These are phyloP conservation scores for Agelaius tricolor DNA, from an alignment of 2,113 vertebrate species.

Conservation along the genomic window DNA sequence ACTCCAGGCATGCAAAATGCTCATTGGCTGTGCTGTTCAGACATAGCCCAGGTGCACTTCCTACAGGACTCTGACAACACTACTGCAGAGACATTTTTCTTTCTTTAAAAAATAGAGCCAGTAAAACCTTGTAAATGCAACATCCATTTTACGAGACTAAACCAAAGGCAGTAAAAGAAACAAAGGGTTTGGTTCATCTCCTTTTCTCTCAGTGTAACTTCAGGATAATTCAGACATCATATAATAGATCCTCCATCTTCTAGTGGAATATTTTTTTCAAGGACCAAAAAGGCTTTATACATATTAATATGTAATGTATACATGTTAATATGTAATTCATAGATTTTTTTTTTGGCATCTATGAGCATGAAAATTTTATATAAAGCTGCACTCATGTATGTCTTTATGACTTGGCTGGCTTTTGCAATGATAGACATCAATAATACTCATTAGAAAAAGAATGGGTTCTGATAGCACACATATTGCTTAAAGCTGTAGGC, in stretches of 20 bases:
- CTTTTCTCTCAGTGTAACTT: background rate
- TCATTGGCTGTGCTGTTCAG: background rate
- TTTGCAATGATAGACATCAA: background rate
- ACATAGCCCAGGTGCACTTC: background rate
- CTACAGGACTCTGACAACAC: background rate
- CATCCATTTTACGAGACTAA: background rate
- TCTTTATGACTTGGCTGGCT: background rate
- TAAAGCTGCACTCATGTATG: background rate
- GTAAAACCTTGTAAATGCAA: background rate
- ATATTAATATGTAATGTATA: background rate
- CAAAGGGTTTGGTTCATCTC: background rate
- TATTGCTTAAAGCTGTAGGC: background rate
- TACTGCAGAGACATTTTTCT: background rate
- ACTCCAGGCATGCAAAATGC: background rate
- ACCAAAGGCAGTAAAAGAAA: background rate
- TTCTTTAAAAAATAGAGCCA: background rate
- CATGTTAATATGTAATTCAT: background rate
- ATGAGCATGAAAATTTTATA: background rate
- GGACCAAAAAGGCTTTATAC: background rate
- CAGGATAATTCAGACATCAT: background rate
- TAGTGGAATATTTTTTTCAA: background rate
- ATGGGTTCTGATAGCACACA: background rate
- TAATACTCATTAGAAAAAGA: background rate
- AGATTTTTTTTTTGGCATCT: background rate
- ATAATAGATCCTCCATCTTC: background rate